Evolutionary conservation across 2,888 invertebrate species (phyloP).

Genomic region (Meteorus colon): DNA sequence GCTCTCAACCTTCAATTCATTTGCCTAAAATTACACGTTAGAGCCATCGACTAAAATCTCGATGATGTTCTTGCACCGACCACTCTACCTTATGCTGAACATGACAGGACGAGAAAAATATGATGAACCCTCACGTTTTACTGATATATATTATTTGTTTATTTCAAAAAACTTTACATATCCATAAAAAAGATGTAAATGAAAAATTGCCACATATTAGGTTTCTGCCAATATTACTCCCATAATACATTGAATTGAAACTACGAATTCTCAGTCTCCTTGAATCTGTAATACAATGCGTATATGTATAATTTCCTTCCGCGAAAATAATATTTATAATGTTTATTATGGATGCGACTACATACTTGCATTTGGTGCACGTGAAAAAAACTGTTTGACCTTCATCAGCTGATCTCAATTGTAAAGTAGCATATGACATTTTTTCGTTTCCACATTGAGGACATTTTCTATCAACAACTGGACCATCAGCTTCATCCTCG

Average conservation of each 20-base stretch:
- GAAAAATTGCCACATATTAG: too few relatives aligned
- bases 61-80: too few relatives aligned
- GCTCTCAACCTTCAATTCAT: too few relatives aligned
- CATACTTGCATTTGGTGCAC: conserved; percentile 93
- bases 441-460: conserved; percentile 91
- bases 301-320: conserved; percentile 30
- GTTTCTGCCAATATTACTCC: too few relatives aligned
- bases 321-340: neutral
- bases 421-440: conserved; percentile 97
- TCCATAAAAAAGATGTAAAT: too few relatives aligned
- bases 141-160: too few relatives aligned
- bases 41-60: too few relatives aligned
- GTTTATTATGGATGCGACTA: conserved; percentile 45
- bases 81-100: too few relatives aligned
- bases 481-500: conserved; percentile 79
- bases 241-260: neutral
- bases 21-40: too few relatives aligned
- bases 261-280: conserved; percentile 85
- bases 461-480: conserved; percentile 87
- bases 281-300: conserved; percentile 76
- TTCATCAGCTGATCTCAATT: conserved; percentile 98
- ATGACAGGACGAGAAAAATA: too few relatives aligned
- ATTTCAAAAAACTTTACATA: too few relatives aligned
- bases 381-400: conserved; percentile 99
- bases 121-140: too few relatives aligned